Conservation (phyloP, 2,113 vertebrate genomes). For the Aviceda subcristata region DNA sequence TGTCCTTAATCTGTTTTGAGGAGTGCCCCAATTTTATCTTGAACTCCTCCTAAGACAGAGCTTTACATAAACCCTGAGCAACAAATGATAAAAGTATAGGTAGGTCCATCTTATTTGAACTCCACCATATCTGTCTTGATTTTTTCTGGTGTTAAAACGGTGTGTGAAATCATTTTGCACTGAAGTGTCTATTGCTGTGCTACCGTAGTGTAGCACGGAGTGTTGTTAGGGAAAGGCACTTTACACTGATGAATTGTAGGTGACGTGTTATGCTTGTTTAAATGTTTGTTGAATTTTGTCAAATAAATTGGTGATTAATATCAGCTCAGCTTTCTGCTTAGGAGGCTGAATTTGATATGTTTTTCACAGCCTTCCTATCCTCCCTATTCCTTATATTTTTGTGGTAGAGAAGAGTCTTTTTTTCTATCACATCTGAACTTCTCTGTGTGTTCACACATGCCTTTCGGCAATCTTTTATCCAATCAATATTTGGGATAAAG, state of each 20-base stretch:
- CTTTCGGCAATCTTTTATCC: background rate
- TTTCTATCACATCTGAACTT: background rate
- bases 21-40: background rate
- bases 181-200: background rate
- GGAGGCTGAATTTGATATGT: background rate
- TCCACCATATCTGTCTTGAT: background rate
- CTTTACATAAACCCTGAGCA: background rate
- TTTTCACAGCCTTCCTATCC: background rate
- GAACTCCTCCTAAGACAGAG: background rate
- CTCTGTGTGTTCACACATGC: background rate
- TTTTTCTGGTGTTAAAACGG: background rate
- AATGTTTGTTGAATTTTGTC: background rate
- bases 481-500: background rate
- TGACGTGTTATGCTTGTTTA: background rate
- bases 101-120: background rate
- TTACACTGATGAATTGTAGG: background rate
- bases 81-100: fast-evolving
- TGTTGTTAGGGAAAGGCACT: background rate
- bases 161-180: background rate
- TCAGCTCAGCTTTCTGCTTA: background rate
- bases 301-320: background rate
- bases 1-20: background rate
- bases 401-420: background rate
- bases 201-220: background rate
- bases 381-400: background rate